phyloP scores from a whole-genome alignment of 53 echinoderm and acorn worm species.

The Henricia sp. region DNA sequence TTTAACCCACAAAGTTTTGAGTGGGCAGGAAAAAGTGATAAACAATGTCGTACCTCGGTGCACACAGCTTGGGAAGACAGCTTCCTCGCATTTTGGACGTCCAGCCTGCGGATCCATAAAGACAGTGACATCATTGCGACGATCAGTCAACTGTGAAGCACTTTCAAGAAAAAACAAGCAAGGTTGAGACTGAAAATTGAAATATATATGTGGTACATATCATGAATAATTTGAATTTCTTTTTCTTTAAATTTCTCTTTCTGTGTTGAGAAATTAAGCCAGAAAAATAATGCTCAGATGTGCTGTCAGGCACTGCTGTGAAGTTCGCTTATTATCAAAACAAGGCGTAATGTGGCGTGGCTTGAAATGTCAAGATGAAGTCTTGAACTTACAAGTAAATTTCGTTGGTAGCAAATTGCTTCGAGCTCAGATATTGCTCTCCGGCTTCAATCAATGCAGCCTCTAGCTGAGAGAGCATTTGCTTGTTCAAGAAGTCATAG shows the following conservation, averaged over 20 bases:
- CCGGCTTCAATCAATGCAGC: background rate
- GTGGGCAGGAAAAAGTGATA: background rate
- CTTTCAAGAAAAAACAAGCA: background rate
- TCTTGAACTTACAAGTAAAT: conserved; percentile 5
- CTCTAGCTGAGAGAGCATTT: conserved; percentile 19
- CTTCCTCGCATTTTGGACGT: background rate
- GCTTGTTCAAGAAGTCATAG: conserved; percentile 14
- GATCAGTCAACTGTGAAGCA: conserved; percentile 14
- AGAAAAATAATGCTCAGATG: no score
- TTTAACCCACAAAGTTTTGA: background rate
- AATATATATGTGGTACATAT: no score
- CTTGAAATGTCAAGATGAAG: background rate
- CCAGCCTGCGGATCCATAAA: conserved; percentile 15
- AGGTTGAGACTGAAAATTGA: no score
- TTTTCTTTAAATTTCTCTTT: no score
- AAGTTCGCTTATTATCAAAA: background rate
- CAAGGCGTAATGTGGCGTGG: no score
- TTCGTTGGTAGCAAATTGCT: background rate
- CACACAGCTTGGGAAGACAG: background rate
- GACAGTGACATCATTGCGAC: conserved; percentile 64
- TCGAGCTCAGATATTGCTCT: background rate
- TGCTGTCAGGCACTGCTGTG: no score
- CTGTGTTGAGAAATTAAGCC: no score
- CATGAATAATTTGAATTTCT: no score
- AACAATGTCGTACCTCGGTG: conserved; percentile 1